phyloP scores from a whole-genome alignment of 2,113 vertebrate genomes.

The Furnarius figulus region DNA sequence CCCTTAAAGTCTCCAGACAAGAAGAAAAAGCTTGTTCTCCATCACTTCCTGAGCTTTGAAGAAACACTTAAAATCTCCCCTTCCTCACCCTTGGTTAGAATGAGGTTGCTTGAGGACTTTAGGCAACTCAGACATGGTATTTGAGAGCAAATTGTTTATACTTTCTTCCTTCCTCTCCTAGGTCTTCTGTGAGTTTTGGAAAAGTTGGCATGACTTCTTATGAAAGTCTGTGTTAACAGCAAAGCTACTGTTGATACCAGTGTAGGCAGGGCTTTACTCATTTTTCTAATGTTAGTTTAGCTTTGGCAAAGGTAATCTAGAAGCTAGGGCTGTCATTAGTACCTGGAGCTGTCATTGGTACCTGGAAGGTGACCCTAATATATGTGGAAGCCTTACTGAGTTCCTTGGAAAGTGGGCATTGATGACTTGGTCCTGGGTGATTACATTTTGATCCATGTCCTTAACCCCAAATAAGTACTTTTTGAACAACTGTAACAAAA shows the following conservation, averaged over 20 bases:
- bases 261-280: neutral
- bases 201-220: neutral
- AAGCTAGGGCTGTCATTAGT: neutral
- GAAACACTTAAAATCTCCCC: neutral
- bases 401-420: neutral
- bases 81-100: neutral
- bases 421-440: neutral
- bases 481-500: conserved; percentile 6
- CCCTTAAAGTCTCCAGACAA: neutral
- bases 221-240: neutral
- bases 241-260: neutral
- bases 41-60: neutral
- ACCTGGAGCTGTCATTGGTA: neutral
- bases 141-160: neutral
- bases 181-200: neutral
- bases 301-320: neutral
- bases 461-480: neutral
- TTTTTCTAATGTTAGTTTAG: neutral
- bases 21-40: neutral
- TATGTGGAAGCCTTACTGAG: neutral
- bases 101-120: neutral
- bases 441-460: neutral
- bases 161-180: neutral
- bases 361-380: neutral
- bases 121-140: neutral